These are phyloP conservation scores for Eupithecia tripunctaria DNA, from an alignment of 2,888 invertebrate species.

Conservation along the genomic window DNA sequence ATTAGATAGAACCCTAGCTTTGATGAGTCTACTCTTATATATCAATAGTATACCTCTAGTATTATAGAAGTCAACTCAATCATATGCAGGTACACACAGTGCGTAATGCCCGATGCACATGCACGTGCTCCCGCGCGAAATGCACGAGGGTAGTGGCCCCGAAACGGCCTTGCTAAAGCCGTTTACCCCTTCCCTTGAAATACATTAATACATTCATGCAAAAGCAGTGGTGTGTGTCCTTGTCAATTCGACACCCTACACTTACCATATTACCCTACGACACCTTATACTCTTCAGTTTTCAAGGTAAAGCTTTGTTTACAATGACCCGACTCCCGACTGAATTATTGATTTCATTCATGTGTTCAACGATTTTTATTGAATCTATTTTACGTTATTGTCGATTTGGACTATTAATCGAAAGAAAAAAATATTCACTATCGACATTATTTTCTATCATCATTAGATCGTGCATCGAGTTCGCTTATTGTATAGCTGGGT, in stretches of 20 bases:
- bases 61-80: background rate
- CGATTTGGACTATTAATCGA: background rate
- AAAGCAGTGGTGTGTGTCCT: background rate
- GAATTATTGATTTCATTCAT: background rate
- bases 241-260: background rate
- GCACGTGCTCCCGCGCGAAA: background rate
- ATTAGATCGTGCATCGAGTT: too few species aligned
- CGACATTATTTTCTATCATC: too few species aligned
- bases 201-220: background rate
- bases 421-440: background rate
- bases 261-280: too few species aligned
- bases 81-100: background rate
- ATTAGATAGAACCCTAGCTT: background rate
- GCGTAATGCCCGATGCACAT: background rate
- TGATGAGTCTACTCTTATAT: background rate
- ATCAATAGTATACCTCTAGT: too few species aligned
- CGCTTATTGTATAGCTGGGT: background rate
- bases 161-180: constrained; percentile 15
- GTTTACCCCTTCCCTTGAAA: constrained; percentile 11
- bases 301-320: constrained; percentile 3
- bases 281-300: background rate
- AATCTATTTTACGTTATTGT: background rate
- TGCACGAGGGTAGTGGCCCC: background rate
- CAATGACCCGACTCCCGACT: background rate
- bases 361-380: background rate